A percentile compares a stretch with the other conserved stretches of the same genome.
These are phyloP conservation scores for Anoura caudifer DNA, from an alignment of 2,113 vertebrate genomes.

Conservation along the genomic window DNA sequence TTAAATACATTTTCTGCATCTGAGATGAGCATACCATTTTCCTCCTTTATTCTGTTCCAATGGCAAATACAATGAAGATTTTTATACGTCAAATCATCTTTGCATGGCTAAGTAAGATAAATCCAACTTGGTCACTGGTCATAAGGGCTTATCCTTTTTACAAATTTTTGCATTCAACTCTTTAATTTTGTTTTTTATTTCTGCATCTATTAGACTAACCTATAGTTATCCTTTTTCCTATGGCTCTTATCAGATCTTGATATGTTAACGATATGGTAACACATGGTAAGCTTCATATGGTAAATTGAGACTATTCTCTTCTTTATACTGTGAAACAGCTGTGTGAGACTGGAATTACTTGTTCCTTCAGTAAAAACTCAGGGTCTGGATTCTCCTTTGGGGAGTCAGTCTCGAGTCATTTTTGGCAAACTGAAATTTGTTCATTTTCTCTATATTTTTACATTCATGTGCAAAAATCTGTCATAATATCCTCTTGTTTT, in stretches of 20 bases:
- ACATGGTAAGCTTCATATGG: not conserved
- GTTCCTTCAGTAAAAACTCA: not conserved
- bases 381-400: not conserved
- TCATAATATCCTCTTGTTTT: not conserved
- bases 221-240: not conserved
- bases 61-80: not conserved
- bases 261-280: not conserved
- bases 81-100: not conserved
- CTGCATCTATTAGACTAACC: not conserved
- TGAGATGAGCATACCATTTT: not conserved
- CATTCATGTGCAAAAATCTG: not conserved
- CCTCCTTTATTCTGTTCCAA: not conserved
- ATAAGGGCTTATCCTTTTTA: not conserved
- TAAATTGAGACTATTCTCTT: not conserved
- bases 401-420: not conserved
- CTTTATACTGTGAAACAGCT: not conserved
- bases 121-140: not conserved
- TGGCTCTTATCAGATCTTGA: not conserved
- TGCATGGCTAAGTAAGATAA: not conserved
- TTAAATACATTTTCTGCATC: not conserved
- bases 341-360: not conserved
- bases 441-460: not conserved
- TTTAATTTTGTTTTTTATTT: not conserved
- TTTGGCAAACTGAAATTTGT: not conserved
- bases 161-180: not conserved